These are phyloP conservation scores for Jordanella pulchra DNA, from an alignment of 2,797 vertebrate genomes.

Conservation along the genomic window DNA sequence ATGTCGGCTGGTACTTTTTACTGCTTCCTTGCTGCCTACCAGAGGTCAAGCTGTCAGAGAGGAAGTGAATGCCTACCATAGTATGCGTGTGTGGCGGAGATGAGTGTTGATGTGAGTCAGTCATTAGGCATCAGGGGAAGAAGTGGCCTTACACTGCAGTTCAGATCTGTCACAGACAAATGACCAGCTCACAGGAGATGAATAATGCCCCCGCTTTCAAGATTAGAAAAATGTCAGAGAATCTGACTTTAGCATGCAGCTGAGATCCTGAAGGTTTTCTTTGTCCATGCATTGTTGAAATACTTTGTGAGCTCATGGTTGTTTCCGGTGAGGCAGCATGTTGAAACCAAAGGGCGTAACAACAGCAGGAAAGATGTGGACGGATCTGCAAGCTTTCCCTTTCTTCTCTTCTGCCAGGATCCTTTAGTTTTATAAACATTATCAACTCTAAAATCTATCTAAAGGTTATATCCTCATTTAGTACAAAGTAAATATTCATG, in stretches of 20 bases:
- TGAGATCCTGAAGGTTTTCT: slow-evolving; percentile 25
- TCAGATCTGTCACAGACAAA: slow-evolving; percentile 46
- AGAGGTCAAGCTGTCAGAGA: slow-evolving; percentile 55
- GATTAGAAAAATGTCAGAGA: slow-evolving; percentile 23
- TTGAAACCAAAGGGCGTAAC: slow-evolving; percentile 25
- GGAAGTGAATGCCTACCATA: slow-evolving; percentile 64
- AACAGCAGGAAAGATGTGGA: slow-evolving; percentile 42
- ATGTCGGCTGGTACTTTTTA: slow-evolving; percentile 28
- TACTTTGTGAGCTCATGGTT: slow-evolving; percentile 34
- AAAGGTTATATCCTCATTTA: slow-evolving; percentile 18
- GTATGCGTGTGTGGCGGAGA: slow-evolving; percentile 48
- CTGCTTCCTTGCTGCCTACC: slow-evolving; percentile 35
- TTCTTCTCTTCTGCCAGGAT: slow-evolving; percentile 46
- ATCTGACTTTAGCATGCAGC: slow-evolving; percentile 37
- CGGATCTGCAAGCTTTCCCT: slow-evolving; percentile 51
- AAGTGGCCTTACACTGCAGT: slow-evolving; percentile 17
- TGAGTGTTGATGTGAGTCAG: slow-evolving; percentile 72
- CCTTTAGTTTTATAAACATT: slow-evolving; percentile 44
- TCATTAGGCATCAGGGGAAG: slow-evolving; percentile 24
- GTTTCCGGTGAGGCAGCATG: slow-evolving; percentile 21
- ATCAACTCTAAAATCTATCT: slow-evolving; percentile 23
- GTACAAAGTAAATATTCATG: slow-evolving; percentile 9
- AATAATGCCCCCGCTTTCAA: slow-evolving; percentile 42
- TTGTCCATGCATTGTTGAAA: slow-evolving; percentile 30
- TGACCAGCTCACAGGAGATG: slow-evolving; percentile 40